A percentile compares a stretch with the other conserved stretches of the same genome.
These are phyloP conservation scores for Drosophila chauvacae DNA, from an alignment of 1,140 invertebrate genomes.

Conservation along the genomic window DNA sequence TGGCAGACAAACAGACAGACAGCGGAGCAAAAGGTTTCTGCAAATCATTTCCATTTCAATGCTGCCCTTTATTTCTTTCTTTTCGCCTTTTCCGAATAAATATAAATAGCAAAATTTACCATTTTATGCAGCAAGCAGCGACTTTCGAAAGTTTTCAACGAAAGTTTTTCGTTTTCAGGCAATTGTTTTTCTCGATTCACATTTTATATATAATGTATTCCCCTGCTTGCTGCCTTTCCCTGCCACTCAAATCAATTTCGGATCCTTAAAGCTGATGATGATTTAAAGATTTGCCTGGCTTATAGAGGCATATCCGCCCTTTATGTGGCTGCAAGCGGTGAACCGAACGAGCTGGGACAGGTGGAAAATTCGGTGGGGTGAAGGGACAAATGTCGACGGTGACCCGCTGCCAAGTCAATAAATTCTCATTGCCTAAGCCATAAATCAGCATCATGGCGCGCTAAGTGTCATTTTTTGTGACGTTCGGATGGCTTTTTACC, in stretches of 20 bases:
- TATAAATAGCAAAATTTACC: conserved; percentile 78
- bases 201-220: neutral
- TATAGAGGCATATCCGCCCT: conserved; percentile 29
- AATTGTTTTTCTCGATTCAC: conserved; percentile 28
- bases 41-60: conserved; percentile 59
- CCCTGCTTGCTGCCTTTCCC: conserved; percentile 13
- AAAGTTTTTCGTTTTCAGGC: conserved; percentile 30
- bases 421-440: conserved; percentile 82
- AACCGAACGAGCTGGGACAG: neutral
- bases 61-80: conserved; percentile 23
- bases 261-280: conserved; percentile 55
- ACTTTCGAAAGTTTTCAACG: conserved; percentile 52
- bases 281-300: conserved; percentile 39
- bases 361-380: conserved; percentile 9
- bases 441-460: conserved; percentile 81
- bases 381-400: conserved; percentile 52
- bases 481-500: conserved; percentile 76
- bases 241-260: conserved; percentile 67
- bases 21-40: conserved; percentile 35
- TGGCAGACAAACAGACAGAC: conserved; percentile 4
- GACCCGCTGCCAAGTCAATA: conserved; percentile 80
- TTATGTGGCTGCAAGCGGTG: conserved; percentile 8
- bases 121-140: conserved; percentile 61
- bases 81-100: conserved; percentile 38
- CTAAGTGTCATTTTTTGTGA: conserved; percentile 83